Evolutionary conservation across 2,888 invertebrate species (phyloP), one percentile per base, ranked within the genome.

Genomic region (Stenchaetothrips biformis): DNA sequence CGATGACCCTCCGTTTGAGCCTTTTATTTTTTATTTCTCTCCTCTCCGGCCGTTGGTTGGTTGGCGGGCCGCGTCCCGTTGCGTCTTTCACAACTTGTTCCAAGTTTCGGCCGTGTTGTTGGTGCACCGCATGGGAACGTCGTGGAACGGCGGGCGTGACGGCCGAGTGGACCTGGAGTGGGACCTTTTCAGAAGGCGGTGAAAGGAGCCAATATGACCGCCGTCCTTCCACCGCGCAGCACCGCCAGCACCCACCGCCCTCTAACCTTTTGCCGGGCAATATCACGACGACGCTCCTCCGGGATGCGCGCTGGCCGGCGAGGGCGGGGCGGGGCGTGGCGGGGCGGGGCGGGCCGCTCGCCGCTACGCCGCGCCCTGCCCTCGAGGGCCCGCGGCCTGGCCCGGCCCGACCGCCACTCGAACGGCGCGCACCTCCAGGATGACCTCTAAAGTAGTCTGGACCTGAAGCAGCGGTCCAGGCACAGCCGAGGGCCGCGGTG

Each of bases 151-250:
- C 53, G 53, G 18, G 53, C 13, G 53, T 16, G 53, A 53, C 13
- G 53, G 16, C 13, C 53, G 53, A 11, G 53, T 16, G 13, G 53
- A 53, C 9, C 37, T 37, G 37, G 53, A 53, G 53, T 53, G 25
- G 67, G 25, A 74, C 67, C 67, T 74, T 74, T 74, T 74, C 21
- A 74, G 67, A 74, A 74, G 67, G 67, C 67, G 67, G 67, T 25
- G 67, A 74, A 74, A 74, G 67, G 67, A 25, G 67, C 67, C 67
- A 25, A 74, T 74, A 74, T 74, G 67, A 25, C 21, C 21, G 67
- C 37, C 37, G 37, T 37, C 37, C 37, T 37, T 37, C 37, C 37
- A 37, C 37, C 37, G 37, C 37, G 37, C 37, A 37, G 37, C 37
- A 37, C 37, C 1, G 37, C 37, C 37, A 37, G 37, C 37, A 37